These are phyloP conservation scores for Palythoa caribaeorum DNA, from an alignment of 92 coral and sea anemone genomes.

Conservation along the genomic window DNA sequence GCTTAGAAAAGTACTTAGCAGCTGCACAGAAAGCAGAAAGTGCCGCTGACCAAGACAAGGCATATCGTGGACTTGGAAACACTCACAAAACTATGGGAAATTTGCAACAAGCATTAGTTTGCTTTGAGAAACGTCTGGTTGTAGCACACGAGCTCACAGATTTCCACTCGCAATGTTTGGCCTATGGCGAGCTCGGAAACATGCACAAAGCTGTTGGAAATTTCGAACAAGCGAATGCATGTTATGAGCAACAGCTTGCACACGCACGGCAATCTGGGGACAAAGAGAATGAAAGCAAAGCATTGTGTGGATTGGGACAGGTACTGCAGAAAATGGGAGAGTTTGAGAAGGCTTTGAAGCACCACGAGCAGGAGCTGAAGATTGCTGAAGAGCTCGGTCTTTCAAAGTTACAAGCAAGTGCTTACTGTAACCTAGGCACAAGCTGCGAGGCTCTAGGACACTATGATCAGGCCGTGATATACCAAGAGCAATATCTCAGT, in stretches of 20 bases:
- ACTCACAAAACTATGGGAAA: slow-evolving; percentile 90
- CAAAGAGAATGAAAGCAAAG: slow-evolving; percentile 78
- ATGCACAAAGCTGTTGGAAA: slow-evolving; percentile 96
- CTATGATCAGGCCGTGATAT: slow-evolving; percentile 86
- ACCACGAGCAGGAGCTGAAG: slow-evolving; percentile 90
- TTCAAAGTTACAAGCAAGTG: slow-evolving; percentile 77
- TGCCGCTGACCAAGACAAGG: slow-evolving; percentile 96
- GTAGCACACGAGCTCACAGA: slow-evolving; percentile 96
- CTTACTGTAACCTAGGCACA: slow-evolving; percentile 88
- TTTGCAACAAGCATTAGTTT: slow-evolving; percentile 95
- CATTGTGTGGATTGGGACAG: slow-evolving; percentile 92
- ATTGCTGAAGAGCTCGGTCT: slow-evolving; percentile 81
- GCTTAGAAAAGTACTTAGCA: slow-evolving; percentile 82
- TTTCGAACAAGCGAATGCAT: slow-evolving; percentile 92
- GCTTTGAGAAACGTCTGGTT: slow-evolving; percentile 95
- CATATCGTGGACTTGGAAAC: slow-evolving; percentile 97
- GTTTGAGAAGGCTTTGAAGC: slow-evolving; percentile 82
- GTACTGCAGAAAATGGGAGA: slow-evolving; percentile 96
- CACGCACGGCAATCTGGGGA: slow-evolving; percentile 82
- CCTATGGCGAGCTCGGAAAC: slow-evolving; percentile 96
- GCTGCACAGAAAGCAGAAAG: slow-evolving; percentile 87
- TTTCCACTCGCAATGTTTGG: slow-evolving; percentile 84
- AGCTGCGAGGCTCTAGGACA: slow-evolving; percentile 86
- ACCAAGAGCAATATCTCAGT: slow-evolving; percentile 90
- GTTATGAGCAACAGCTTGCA: slow-evolving; percentile 85